phyloP scores from a whole-genome alignment of 1,140 invertebrate genomes.

The Coenobita brevimanus region DNA sequence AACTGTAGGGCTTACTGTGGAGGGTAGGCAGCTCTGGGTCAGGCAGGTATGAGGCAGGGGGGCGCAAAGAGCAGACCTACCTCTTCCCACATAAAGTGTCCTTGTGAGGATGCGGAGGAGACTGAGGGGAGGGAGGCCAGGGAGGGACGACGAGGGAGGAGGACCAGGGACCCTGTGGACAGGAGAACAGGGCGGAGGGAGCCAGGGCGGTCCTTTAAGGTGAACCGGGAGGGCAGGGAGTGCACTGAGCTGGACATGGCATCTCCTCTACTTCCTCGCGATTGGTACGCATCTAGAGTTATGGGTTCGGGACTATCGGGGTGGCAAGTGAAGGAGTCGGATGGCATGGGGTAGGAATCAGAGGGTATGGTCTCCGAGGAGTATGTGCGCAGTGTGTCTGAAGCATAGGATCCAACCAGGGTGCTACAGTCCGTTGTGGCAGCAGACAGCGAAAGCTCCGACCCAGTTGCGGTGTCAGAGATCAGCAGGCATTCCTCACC shows the following conservation, averaged over 20 bases:
- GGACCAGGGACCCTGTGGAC: slow-evolving; percentile 55
- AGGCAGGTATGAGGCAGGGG: too few relatives aligned
- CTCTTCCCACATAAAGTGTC: slow-evolving; percentile 68
- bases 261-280: background rate
- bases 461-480: slow-evolving; percentile 28
- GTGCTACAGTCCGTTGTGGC: slow-evolving; percentile 41
- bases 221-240: slow-evolving; percentile 54
- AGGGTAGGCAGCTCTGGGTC: too few relatives aligned
- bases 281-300: slow-evolving; percentile 30
- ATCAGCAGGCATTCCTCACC: slow-evolving; percentile 23
- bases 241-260: slow-evolving; percentile 51
- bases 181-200: slow-evolving; percentile 31
- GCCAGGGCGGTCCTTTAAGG: slow-evolving; percentile 21
- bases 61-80: slow-evolving; percentile 17
- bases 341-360: slow-evolving; percentile 25
- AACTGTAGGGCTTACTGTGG: too few relatives aligned
- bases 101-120: slow-evolving; percentile 53
- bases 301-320: background rate
- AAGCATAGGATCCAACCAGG: slow-evolving; percentile 34
- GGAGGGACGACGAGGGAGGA: slow-evolving; percentile 53
- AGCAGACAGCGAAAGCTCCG: slow-evolving; percentile 26
- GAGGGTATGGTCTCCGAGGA: slow-evolving; percentile 34
- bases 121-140: slow-evolving; percentile 33
- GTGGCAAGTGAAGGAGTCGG: slow-evolving; percentile 21
- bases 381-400: slow-evolving; percentile 32